Evolutionary conservation across 2,888 invertebrate genomes (phyloP), one percentile per base, ranked within the genome.

Genomic region (Molanna angustata): DNA sequence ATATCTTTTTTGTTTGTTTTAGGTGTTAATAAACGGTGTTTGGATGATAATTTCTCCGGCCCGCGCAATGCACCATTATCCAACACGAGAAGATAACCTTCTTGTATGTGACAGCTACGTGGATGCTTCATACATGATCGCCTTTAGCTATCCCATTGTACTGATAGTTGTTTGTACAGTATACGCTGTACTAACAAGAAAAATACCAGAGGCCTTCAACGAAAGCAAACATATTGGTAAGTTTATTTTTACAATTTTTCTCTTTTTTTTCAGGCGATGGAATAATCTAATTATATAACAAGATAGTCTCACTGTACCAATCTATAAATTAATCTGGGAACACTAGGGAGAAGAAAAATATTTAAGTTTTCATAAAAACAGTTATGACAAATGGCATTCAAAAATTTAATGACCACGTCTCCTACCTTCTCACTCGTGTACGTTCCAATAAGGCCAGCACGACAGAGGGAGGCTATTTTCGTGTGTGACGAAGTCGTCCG

Each of bases 131-230:
- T 95, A 94, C 66, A 93, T 94, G 83, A 90, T 94, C 63, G 92
- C 92, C 18, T 96, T 97, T 74, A 88, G 87, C 64, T 95, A 94
- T 74, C 95, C 95, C 14, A 94, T 94, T 64, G 77, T 94, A 56
- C 79, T 95, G 45, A 93, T 95, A 63, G 79, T 94, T 13, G 80
- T 94, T 54, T 98, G 98, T 71, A 99, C 98, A 0, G 84, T 98
- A 11, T 98, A 99, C 67, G 98, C 98, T 0, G 86, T 96, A 1
- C 83, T 94, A 41, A 96, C 95, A 0, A 80, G 98, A 61, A 98
- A 98, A 77, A 91, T 98, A 58, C 99, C 98, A 0, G 98, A 98
- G 70, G 96, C 96, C 33, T 99, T 98, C 72, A 98, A 99, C 72
- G 98, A 96, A 74, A 94, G 94, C 64, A 95, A 95, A 74, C 94